Conservation (phyloP, 2,113 vertebrate genomes). For the Phodopus roborovskii region DNA sequence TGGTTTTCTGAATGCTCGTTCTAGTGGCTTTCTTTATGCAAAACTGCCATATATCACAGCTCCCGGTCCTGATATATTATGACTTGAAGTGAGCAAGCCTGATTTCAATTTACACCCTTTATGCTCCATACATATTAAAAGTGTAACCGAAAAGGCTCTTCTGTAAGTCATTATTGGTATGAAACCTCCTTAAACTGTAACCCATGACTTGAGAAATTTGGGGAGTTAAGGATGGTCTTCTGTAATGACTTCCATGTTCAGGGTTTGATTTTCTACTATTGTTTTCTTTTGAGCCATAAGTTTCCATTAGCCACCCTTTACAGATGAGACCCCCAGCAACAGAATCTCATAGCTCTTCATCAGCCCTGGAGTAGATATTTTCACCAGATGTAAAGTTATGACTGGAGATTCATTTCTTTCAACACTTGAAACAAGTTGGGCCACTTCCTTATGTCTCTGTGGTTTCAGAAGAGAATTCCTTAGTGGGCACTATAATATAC, state of each 20-base stretch:
- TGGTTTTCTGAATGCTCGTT: neutral
- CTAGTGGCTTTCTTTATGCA: neutral
- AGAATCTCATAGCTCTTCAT: neutral
- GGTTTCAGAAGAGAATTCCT: conserved; percentile 40
- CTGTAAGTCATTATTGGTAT: neutral
- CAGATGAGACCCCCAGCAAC: neutral
- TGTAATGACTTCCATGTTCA: neutral
- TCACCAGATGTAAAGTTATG: neutral
- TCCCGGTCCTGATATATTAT: neutral
- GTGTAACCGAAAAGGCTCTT: neutral
- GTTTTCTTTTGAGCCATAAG: neutral
- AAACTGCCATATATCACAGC: neutral
- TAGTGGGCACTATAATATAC: neutral
- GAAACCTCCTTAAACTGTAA: neutral
- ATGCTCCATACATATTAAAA: neutral
- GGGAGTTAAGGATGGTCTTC: neutral
- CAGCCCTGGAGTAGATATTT: neutral
- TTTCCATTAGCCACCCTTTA: neutral
- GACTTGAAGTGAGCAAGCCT: neutral
- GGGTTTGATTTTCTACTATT: neutral
- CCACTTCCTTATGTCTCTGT: neutral
- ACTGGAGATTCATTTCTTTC: neutral
- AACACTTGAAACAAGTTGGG: neutral
- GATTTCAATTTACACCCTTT: neutral
- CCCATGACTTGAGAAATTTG: neutral